Percentiles rank a stretch among this genome's conserved stretches.
Conservation (phyloP, 1,140 invertebrate species). For the Drosophila nigrodunni region DNA sequence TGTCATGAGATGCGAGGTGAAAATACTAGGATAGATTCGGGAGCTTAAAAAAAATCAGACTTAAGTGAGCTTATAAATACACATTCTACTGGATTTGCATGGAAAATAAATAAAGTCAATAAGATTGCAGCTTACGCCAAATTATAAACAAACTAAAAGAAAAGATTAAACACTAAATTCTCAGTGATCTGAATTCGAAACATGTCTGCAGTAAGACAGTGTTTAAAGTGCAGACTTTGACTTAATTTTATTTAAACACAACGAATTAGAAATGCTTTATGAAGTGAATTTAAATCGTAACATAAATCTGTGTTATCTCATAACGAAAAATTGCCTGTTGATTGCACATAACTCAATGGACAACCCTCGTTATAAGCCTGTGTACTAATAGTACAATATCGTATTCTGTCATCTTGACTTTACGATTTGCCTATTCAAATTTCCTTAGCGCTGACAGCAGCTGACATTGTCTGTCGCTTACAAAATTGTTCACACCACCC, state of each 20-base stretch:
- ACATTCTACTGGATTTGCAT: slow-evolving; percentile 26
- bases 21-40: slow-evolving; percentile 19
- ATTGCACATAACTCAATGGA: slow-evolving; percentile 7
- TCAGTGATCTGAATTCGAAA: not conserved
- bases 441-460: slow-evolving; percentile 48
- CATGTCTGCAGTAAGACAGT: not conserved
- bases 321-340: not conserved
- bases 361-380: slow-evolving; percentile 22
- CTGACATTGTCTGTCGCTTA: slow-evolving; percentile 47
- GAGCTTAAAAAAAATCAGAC: slow-evolving; percentile 30
- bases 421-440: slow-evolving; percentile 55
- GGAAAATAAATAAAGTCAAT: slow-evolving; percentile 8
- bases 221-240: too few species aligned
- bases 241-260: too few species aligned
- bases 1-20: slow-evolving; percentile 26
- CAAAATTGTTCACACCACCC: slow-evolving; percentile 39
- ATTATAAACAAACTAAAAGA: not conserved
- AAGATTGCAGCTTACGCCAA: not conserved
- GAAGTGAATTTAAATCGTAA: too few species aligned
- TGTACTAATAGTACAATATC: slow-evolving; percentile 41
- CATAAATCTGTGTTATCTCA: too few species aligned
- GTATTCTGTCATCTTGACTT: slow-evolving; percentile 46
- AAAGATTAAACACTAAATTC: not conserved
- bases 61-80: slow-evolving; percentile 26
- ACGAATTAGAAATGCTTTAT: too few species aligned